Conservation (phyloP, 2,888 invertebrate species). For the Drosophila robusta region DNA sequence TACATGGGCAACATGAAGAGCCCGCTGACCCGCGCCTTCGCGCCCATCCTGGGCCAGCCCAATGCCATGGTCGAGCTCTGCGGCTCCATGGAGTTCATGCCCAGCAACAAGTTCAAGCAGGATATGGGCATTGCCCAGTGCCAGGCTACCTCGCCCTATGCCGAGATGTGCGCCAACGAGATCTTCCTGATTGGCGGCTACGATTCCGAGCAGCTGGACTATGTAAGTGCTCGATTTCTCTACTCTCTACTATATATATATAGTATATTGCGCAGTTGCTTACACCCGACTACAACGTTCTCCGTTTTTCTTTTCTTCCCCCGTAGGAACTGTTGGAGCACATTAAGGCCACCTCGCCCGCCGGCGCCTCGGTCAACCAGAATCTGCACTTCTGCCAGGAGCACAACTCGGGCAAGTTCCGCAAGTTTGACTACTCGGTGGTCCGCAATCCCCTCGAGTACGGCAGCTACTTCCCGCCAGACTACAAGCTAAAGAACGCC, state of each 20-base stretch:
- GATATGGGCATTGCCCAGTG: slow-evolving; percentile 86
- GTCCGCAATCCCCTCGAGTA: slow-evolving; percentile 85
- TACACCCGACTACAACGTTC: too few species aligned
- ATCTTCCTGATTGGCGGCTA: slow-evolving; percentile 87
- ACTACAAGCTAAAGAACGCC: slow-evolving; percentile 85
- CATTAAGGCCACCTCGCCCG: slow-evolving; percentile 83
- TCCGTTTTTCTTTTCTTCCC: neutral
- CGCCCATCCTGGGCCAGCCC: slow-evolving; percentile 72
- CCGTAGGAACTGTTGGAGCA: slow-evolving; percentile 67
- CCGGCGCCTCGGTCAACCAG: slow-evolving; percentile 83
- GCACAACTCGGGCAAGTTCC: slow-evolving; percentile 80
- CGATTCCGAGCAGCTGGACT: slow-evolving; percentile 85
- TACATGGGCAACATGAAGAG: slow-evolving; percentile 85
- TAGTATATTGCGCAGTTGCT: too few species aligned
- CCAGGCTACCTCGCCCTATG: slow-evolving; percentile 66
- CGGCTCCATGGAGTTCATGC: slow-evolving; percentile 79
- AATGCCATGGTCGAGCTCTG: slow-evolving; percentile 75
- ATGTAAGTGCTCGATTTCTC: slow-evolving; percentile 75
- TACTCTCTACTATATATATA: too few species aligned
- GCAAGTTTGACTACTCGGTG: slow-evolving; percentile 83
- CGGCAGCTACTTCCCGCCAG: slow-evolving; percentile 85
- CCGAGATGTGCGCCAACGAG: slow-evolving; percentile 88
- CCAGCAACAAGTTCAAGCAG: slow-evolving; percentile 72
- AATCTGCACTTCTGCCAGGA: slow-evolving; percentile 84
- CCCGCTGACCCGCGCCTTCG: slow-evolving; percentile 79